Evolutionary conservation across 2,797 vertebrate species (phyloP).

Genomic region (Darevskia mixta): DNA sequence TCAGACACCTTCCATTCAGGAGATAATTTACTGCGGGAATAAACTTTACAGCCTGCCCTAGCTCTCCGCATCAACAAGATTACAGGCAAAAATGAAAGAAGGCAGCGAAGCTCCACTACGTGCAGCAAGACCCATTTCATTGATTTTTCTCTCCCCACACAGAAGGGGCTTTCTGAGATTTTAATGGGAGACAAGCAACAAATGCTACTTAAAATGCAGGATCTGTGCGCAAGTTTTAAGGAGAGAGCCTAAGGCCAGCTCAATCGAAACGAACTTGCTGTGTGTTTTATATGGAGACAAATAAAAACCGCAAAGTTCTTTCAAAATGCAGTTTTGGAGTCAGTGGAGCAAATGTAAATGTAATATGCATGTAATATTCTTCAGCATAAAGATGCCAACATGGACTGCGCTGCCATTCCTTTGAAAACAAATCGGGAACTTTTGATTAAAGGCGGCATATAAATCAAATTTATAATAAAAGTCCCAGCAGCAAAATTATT

Average conservation of each 20-base stretch:
- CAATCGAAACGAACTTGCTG: background rate
- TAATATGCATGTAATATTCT: background rate
- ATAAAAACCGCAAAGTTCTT: too few relatives aligned
- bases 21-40: background rate
- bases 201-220: background rate
- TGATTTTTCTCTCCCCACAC: background rate
- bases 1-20: background rate
- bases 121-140: background rate
- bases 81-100: background rate
- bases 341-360: background rate
- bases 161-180: background rate
- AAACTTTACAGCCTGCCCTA: background rate
- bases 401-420: background rate
- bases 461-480: too few relatives aligned
- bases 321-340: background rate
- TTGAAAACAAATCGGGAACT: background rate
- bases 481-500: background rate
- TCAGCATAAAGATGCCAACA: background rate
- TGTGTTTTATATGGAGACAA: background rate
- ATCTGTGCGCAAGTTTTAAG: background rate
- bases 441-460: too few relatives aligned
- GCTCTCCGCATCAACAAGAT: background rate
- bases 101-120: too few relatives aligned
- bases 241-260: too few relatives aligned
- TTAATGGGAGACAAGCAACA: background rate